Conservation (phyloP, 2,797 vertebrate species). For the Acestrorhynchus altus region DNA sequence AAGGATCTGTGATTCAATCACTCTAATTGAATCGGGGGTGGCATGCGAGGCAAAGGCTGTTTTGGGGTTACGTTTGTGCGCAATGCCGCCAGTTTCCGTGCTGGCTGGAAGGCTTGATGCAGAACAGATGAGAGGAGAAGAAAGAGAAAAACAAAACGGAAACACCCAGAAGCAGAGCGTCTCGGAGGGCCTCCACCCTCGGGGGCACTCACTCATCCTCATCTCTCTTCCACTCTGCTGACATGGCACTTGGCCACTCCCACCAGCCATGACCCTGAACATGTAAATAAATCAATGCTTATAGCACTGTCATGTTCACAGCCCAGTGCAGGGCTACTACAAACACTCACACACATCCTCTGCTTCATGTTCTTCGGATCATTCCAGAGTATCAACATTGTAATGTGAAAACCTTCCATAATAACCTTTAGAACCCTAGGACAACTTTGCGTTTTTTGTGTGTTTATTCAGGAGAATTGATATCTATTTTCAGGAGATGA, state of each 20-base stretch:
- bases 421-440: too few relatives aligned
- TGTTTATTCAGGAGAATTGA: too few relatives aligned
- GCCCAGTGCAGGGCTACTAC: background rate
- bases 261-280: constrained; percentile 16
- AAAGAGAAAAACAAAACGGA: background rate
- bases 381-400: background rate
- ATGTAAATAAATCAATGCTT: constrained; percentile 27
- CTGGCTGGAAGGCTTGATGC: background rate
- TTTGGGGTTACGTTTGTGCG: constrained; percentile 51
- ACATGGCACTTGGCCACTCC: constrained; percentile 23
- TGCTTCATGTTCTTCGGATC: background rate
- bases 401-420: too few relatives aligned
- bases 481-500: too few relatives aligned
- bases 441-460: too few relatives aligned
- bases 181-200: constrained; percentile 13
- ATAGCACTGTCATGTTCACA: background rate
- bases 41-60: constrained; percentile 53
- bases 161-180: background rate
- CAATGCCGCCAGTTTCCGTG: constrained; percentile 13
- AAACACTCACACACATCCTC: background rate
- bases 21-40: constrained; percentile 58
- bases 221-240: background rate
- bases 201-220: background rate
- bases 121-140: constrained; percentile 21
- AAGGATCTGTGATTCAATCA: constrained; percentile 83